Evolutionary conservation across 2,888 invertebrate species (phyloP), one percentile per base, ranked within the genome.

Genomic region (Tridacna gigas): DNA sequence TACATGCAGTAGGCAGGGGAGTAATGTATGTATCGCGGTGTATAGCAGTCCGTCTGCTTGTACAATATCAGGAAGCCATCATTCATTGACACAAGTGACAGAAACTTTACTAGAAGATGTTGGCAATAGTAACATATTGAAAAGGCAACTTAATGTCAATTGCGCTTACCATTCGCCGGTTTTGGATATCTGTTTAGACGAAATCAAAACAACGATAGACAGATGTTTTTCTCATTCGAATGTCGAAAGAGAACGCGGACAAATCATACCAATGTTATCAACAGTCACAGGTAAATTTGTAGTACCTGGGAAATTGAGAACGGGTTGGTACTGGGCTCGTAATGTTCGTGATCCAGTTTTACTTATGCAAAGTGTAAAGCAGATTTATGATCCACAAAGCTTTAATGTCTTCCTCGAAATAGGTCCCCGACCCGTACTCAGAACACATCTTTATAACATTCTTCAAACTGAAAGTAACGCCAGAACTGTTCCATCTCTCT

Each of bases 111-210:
- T 65, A 56, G 71, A 48, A 12, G 37, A 4, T 0, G n/a, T 26
- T 22, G 45, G 48, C 18, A 65, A 79, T 26, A 67, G 71, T 25
- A 45, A 66, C 37, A 28, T 74, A 20, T 37, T 77, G 45, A 12
- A 69, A 7, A 73, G 60, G n/a, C 76, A 77, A 28, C 22, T 81
- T 0, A 48, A 48, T 22, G 91, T 91, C 0, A 80, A 89, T n/a
- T 89, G 89, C 74, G 93, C 91, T 11, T 92, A 90, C 73, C 93
- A 93, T 26, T 22, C 28, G 61, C 88, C 88, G n/a, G 83, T 89
- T 51, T 85, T 90, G 37, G 84, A 87, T 12, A 61, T 45, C 3
- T 84, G 89, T 45, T 76, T 78, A 22, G 67, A 78, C 13, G 56
- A 76, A n/a, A 77, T 92, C 9, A 80, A 75, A 56, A 25, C 82